Base-by-base conservation (phyloP, 2,888 invertebrate species). In the Prostheceraeus crozeri region DNA sequence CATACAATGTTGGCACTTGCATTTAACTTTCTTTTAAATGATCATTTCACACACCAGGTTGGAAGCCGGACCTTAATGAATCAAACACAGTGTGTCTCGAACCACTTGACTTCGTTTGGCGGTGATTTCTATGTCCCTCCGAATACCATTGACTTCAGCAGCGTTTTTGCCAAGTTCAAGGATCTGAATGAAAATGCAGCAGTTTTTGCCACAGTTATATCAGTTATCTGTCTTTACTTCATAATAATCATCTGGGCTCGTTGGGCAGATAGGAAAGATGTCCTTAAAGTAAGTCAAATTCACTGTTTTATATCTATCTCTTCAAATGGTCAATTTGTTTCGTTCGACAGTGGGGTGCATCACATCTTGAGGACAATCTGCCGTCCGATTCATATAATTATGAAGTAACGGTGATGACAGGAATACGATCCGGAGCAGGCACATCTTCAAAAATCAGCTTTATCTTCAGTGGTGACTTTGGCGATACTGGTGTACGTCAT, bases 331-430 rank as follows among this genome's bases (percentile, higher is more conserved):
- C 10, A 10, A 25, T 11, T 21, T 28, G n/a, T n/a, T 3, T 27
- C 1, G 19, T 28, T 19, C 64, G 36, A 1, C 64, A 73, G 73
- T 75, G 75, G 75, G 76, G 77, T n/a, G 76, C 77, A 1, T 67
- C 72, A 14, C 77, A 77, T 1, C 65, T 77, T 23, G 72, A 73
- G 21, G 77, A 78, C 67, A 78, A 78, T 66, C 69, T 78, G 25
- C 75, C 76, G 1, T 69, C 72, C 1, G 76, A 77, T 62, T 72
- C 67, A 59, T 78, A 78, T 65, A 70, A 76, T 60, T 78, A 78
- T 67, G 76, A 77, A 63, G 61, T 78, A 31, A 70, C 75, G 0
- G 73, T 78, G 6, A 70, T 72, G 64, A 78, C 78, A 0, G 77
- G 77, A 1, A 65, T 70, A 51, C 69, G 70, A 59, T 67, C 71